These are phyloP conservation scores for Mus spretus DNA, from an alignment of 2,797 vertebrate species.

Conservation along the genomic window DNA sequence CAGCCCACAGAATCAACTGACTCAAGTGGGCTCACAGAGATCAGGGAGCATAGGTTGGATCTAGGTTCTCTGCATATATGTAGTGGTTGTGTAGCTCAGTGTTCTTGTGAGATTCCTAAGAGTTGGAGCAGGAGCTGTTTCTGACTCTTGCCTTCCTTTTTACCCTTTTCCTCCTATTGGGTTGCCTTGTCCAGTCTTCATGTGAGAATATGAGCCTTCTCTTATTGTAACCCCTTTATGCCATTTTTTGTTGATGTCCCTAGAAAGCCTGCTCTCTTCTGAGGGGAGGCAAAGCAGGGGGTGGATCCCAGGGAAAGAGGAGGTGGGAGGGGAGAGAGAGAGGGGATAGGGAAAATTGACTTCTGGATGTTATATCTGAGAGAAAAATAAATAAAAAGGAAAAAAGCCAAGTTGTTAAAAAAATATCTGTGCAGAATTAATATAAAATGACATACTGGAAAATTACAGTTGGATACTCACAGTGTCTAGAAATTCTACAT, in stretches of 20 bases:
- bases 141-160: neutral
- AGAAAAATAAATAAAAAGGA: neutral
- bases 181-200: neutral
- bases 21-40: neutral
- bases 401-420: neutral
- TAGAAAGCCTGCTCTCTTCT: neutral
- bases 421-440: neutral
- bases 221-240: neutral
- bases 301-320: neutral
- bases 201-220: neutral
- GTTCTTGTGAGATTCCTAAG: neutral
- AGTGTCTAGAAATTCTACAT: neutral
- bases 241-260: neutral
- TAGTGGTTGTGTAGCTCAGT: neutral
- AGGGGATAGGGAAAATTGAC: neutral
- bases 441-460: neutral
- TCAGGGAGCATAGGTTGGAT: neutral
- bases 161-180: neutral
- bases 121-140: no score
- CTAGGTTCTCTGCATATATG: neutral
- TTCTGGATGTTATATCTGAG: neutral
- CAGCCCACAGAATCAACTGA: neutral
- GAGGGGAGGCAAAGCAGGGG: neutral
- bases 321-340: neutral
- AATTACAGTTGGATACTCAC: neutral